Base-by-base conservation (phyloP, 2,888 invertebrate genomes). In the Agrochola lota region DNA sequence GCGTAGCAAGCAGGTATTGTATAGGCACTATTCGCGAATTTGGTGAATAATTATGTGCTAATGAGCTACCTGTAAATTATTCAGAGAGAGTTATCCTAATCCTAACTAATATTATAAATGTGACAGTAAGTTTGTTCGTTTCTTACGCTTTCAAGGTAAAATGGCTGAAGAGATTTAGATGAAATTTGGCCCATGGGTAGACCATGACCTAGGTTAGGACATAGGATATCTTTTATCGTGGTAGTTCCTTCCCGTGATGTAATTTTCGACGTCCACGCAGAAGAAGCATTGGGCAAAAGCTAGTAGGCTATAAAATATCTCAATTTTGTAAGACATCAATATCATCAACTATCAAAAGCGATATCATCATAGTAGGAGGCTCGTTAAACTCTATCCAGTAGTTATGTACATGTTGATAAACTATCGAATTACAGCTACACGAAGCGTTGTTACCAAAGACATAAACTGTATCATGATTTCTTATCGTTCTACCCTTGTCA, bases 381-480 rank as follows among this genome's bases (percentile, higher is more conserved):
- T 81, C 67, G 23, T 79, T 57, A 81, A 81, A 43, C 35, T 26
- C 15, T 64, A 78, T 26, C 59, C 8, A 23, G 26, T 43, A 26
- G 23, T 23, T 20, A 49, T 20, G 20, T n/a, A 79, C 30, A 69
- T 40, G 57, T 63, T 79, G 57, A 74, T 73, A 75, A 60, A 66
- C 69, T 60, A 74, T 49, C 55, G 6, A 67, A 63, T 59, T 40
- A 67, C n/a, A 52, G 52, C 71, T 40, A 69, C 17, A 68, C 11
- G 7, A 81, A 49, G 15, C 46, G 46, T 23, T 43, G 62, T n/a
- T 68, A 30, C 35, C 55, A 43, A 43, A 52, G 30, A 49, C 64
- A 82, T 80, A 66, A 77, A 82, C 46, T 40, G n/a, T 76, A 77
- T 77, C 66, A 46, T 40, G 35, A 49, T 49, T 3, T 17, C 52